Percentiles rank a stretch among this genome's conserved stretches.
Conservation (phyloP, 2,113 vertebrate species). For the Apaloderma vittatum region DNA sequence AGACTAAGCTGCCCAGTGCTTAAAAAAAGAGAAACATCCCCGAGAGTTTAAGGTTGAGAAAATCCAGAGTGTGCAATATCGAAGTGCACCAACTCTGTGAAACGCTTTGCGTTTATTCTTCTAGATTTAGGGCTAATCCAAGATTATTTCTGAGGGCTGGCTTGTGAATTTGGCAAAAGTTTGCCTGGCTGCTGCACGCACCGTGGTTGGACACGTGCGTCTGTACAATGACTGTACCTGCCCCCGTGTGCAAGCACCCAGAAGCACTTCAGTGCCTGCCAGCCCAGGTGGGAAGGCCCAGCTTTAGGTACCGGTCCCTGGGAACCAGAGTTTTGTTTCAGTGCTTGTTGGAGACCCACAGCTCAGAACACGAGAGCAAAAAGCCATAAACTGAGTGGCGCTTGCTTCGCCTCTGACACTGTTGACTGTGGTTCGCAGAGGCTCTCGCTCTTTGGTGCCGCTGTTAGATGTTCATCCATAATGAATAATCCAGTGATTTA, state of each 20-base stretch:
- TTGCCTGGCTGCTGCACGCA: not conserved
- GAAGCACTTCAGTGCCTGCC: not conserved
- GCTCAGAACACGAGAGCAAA: not conserved
- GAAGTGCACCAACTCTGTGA: not conserved
- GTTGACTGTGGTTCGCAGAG: conserved; percentile 8
- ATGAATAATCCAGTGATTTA: conserved; percentile 59
- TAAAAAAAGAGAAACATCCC: not conserved
- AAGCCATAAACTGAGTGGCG: not conserved
- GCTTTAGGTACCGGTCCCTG: not conserved
- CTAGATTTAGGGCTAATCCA: not conserved
- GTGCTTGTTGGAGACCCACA: not conserved
- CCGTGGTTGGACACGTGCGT: not conserved
- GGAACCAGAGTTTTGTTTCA: not conserved
- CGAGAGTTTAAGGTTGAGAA: not conserved
- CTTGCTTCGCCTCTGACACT: not conserved
- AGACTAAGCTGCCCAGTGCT: not conserved
- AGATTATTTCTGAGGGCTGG: not conserved
- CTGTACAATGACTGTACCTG: not conserved
- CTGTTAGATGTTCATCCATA: conserved; percentile 54
- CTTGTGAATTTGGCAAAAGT: not conserved
- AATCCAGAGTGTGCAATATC: not conserved
- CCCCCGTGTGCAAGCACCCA: not conserved
- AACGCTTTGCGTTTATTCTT: not conserved
- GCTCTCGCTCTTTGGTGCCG: not conserved
- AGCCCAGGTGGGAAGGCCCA: not conserved